phyloP scores from a whole-genome alignment of 2,113 vertebrate species.

The Chauna torquata region DNA sequence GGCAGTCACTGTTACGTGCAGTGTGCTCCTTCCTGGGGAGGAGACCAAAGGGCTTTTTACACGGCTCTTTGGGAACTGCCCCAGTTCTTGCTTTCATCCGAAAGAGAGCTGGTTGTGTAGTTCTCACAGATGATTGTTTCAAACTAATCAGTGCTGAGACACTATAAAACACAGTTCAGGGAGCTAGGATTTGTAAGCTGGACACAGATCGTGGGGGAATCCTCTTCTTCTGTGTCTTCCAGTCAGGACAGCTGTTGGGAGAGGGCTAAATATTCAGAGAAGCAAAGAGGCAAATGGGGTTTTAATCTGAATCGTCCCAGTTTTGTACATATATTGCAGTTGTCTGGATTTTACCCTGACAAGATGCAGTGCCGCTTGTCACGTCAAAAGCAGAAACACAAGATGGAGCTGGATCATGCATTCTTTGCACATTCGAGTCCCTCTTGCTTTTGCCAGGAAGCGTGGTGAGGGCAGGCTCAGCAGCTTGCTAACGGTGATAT shows the following conservation, averaged over 20 bases:
- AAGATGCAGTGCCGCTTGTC: neutral
- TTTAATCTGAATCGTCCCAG: slow-evolving; percentile 10
- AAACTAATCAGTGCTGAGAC: neutral
- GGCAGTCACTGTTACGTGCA: neutral
- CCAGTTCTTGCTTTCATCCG: neutral
- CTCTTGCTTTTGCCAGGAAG: neutral
- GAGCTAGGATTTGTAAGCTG: neutral
- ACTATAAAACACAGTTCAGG: neutral
- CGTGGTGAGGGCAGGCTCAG: neutral
- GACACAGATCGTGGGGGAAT: neutral
- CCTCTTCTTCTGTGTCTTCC: neutral
- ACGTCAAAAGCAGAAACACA: slow-evolving; percentile 14
- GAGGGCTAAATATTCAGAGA: neutral
- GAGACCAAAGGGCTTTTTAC: neutral
- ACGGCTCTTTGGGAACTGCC: neutral
- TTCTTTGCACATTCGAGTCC: neutral
- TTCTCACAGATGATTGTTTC: neutral
- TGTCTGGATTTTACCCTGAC: neutral
- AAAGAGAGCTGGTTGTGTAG: neutral
- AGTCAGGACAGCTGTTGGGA: neutral
- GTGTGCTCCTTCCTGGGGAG: neutral
- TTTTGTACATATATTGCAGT: neutral
- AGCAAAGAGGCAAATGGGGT: neutral
- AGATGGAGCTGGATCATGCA: slow-evolving; percentile 51
- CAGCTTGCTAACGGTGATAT: neutral